phyloP scores from a whole-genome alignment of 2,113 vertebrate genomes.

The Megalops atlanticus region DNA sequence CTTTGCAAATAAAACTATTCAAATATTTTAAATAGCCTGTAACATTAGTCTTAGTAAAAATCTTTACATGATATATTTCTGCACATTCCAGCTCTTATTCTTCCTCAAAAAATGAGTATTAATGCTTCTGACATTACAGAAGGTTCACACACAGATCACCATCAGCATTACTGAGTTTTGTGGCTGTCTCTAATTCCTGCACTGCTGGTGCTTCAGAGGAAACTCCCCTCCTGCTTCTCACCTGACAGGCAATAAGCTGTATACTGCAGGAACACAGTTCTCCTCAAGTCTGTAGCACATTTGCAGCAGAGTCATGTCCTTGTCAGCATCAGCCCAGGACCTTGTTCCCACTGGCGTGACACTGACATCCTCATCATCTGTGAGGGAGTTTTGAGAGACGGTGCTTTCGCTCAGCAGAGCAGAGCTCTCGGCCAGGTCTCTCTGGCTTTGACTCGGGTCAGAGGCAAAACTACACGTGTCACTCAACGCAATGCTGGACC shows the following conservation, averaged over 20 bases:
- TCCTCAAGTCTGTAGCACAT: slow-evolving; percentile 61
- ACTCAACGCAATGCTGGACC: slow-evolving; percentile 31
- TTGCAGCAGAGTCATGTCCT: slow-evolving; percentile 56
- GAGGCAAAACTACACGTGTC: slow-evolving; percentile 20
- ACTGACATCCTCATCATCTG: slow-evolving; percentile 34
- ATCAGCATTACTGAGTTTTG: too few species aligned
- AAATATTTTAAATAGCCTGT: background rate
- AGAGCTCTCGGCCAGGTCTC: slow-evolving; percentile 20
- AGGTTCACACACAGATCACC: too few species aligned
- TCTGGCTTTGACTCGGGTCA: slow-evolving; percentile 20
- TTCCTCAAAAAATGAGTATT: background rate
- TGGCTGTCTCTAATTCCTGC: too few species aligned
- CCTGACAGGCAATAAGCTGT: slow-evolving; percentile 60
- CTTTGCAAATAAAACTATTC: background rate
- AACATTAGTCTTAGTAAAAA: too few species aligned
- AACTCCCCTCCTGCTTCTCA: slow-evolving; percentile 33
- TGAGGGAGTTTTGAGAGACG: slow-evolving; percentile 22
- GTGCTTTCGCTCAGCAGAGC: slow-evolving; percentile 23
- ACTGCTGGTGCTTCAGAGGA: background rate
- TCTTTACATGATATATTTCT: too few species aligned
- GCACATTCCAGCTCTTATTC: background rate
- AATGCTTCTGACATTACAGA: background rate
- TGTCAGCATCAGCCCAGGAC: slow-evolving; percentile 46
- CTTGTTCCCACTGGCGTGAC: slow-evolving; percentile 14
- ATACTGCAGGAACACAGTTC: slow-evolving; percentile 58